Evolutionary conservation across 2,113 vertebrate genomes (phyloP).

Genomic region (Ploceus nigricollis): DNA sequence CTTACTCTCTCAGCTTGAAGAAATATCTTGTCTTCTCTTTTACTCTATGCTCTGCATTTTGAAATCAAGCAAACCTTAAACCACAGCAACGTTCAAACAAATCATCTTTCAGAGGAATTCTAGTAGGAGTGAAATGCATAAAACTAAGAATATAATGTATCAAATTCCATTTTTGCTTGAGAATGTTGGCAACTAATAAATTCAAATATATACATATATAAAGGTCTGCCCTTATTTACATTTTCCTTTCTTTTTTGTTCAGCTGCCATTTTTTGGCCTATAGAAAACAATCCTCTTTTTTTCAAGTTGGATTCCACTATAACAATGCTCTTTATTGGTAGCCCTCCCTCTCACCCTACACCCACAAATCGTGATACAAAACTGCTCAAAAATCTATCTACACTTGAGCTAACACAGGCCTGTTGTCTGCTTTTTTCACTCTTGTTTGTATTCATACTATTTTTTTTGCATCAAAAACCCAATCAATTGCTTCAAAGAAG

Average conservation of each 20-base stretch:
- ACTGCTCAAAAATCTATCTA: not conserved
- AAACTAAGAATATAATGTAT: slow-evolving; percentile 1
- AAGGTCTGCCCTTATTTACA: slow-evolving; percentile 33
- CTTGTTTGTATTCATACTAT: not conserved
- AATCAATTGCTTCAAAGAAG: not conserved
- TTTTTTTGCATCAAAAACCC: not conserved
- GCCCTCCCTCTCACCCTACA: not conserved
- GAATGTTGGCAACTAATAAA: slow-evolving; percentile 29
- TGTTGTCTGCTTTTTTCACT: not conserved
- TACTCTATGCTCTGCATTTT: not conserved
- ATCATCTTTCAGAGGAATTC: slow-evolving; percentile 17
- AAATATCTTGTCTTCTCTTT: not conserved
- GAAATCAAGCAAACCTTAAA: not conserved
- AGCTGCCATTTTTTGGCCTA: slow-evolving; percentile 32
- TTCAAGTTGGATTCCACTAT: slow-evolving; percentile 27
- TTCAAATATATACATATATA: slow-evolving; percentile 38
- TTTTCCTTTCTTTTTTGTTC: slow-evolving; percentile 36
- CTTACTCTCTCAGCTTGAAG: not conserved
- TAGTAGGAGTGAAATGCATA: slow-evolving; percentile 26
- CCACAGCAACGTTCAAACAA: not conserved
- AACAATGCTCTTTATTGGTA: slow-evolving; percentile 37
- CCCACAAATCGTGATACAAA: slow-evolving; percentile 23
- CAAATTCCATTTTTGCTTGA: slow-evolving; percentile 18
- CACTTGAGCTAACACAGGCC: not conserved
- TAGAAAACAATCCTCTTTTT: slow-evolving; percentile 39